A percentile compares a stretch with the other conserved stretches of the same genome.
phyloP scores from a whole-genome alignment of 1,140 invertebrate species.

The Cydia strobilella region DNA sequence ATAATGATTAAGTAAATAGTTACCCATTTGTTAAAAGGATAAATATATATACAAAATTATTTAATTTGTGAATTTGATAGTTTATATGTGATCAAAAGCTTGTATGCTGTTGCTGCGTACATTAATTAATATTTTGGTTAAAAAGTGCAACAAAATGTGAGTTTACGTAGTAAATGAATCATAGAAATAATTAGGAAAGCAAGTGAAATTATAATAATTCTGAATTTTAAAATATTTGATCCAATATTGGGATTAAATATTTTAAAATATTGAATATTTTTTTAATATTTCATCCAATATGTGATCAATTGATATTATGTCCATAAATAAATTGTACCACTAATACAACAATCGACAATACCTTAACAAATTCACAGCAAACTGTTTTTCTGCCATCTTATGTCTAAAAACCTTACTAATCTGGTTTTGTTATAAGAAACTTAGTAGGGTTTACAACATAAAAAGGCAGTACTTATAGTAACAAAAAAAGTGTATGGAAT shows the following conservation, averaged over 20 bases:
- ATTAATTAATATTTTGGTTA: background rate
- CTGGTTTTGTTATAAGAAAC: too few species aligned
- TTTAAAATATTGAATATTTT: background rate
- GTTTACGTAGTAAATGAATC: background rate
- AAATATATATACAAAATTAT: too few species aligned
- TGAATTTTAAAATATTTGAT: background rate
- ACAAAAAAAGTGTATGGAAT: too few species aligned
- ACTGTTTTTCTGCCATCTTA: background rate
- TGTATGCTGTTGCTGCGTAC: background rate
- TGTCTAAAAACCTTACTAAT: background rate
- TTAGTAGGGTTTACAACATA: too few species aligned
- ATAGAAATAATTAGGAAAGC: background rate
- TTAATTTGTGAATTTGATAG: too few species aligned
- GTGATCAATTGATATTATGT: constrained; percentile 1
- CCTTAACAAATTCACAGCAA: constrained; percentile 65
- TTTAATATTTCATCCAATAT: background rate
- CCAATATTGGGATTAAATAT: background rate
- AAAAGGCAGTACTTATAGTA: too few species aligned
- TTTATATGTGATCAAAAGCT: background rate
- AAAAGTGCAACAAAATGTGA: background rate
- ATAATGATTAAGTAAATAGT: too few species aligned
- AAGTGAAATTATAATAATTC: background rate
- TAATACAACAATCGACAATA: constrained; percentile 70
- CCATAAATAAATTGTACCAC: background rate
- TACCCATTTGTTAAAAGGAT: too few species aligned